Base-by-base conservation (phyloP, 2,113 vertebrate genomes). In the Engraulis encrasicolus region DNA sequence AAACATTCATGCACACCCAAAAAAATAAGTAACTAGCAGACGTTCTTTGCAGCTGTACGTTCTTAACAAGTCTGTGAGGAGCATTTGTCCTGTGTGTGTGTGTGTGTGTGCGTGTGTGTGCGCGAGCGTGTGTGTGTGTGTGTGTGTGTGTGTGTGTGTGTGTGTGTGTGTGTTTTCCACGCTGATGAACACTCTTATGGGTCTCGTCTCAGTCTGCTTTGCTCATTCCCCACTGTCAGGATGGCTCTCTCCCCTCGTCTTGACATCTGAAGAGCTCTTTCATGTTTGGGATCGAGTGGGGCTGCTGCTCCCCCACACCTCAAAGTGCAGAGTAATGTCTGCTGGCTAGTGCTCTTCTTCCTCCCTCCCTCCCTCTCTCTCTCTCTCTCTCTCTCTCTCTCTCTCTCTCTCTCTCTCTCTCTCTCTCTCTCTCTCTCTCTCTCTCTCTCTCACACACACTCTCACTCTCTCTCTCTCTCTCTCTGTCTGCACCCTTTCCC, bases 331-430 rank as follows among this genome's bases (percentile, higher is more conserved):
- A 74, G 66, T 74, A 74, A 74, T 74, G 66, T 74, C 66, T 74
- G 66, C 66, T 74, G 66, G 66, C 66, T 74, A 74, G 66, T 74
- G 66, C 95, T 94, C 93, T 96, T 95, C 6, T 27, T 74, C 66
- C 34, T 4, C 34, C 27, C 34, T 14, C 34, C 61, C 4, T 27
- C 31, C 27, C 31, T 27, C 31, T 11, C 15, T 12, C 12, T 14
- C 15, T 27, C 14, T 27, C 61, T 71, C 23, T 0, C 61, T 12
- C 23, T 31, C 61, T 71, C 23, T 34, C 61, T 31, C 61, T 71
- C 61, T 66, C n/a, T 9, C 27, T 66, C 58, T 4, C 23, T 66
- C n/a, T 4, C 58, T 27, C 11, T 66, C 58, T 6, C n/a, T 66
- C 58, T 66, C 20, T 27, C 58, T 6, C 54, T 23, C 54, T 6